Base-by-base conservation (phyloP, 1,140 invertebrate species). In the Pollicipes pollicipes region DNA sequence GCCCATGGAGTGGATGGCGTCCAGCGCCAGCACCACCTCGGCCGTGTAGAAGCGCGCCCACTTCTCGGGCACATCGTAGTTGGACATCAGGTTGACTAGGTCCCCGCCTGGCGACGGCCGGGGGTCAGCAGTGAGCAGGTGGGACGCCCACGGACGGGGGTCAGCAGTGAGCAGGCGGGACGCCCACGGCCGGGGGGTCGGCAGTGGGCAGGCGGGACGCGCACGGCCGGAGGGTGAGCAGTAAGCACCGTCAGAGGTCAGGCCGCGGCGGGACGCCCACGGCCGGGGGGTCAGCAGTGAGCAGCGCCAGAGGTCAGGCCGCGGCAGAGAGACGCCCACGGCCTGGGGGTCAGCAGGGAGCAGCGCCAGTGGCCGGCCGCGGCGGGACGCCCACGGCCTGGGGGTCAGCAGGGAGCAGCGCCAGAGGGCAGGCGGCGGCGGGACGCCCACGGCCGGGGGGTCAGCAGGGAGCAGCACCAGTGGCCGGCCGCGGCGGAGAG, bases 1-100 rank as follows among this genome's bases (percentile, higher is more conserved):
- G 71, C 97, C 96, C 93, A 99, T 96, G 45, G 88, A 88, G 83
- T 99, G 97, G 78, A 99, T 98, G 8, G 95, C 93, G 84, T 99
- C 92, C 73, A 99, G 82, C 3, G 97, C 95, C 68, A 99, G 83
- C 26, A 99, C 95, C 74, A 99, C 92, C 84, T 99, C 97, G 79
- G 97, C 97, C 75, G 93, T 96, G 79, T 99, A 99, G 83, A 99
- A 99, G 79, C 93, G 94, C 28, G 96, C 96, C 96, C 95, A 98
- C 78, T 97, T 95, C 78, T 99, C 97, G 73, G 94, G 95, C 76
- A 99, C 93, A 80, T 99, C 97, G 80, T 97, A 98, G 79, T 97
- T 95, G 68, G 91, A 92, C 95, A 99, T 98, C 30, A 99, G 83
- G 79, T 95, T 98, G 35, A 99, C 96, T 67, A 99, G 86, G 83